Conservation (phyloP, 2,888 invertebrate genomes). For the Orchestes rusci region DNA sequence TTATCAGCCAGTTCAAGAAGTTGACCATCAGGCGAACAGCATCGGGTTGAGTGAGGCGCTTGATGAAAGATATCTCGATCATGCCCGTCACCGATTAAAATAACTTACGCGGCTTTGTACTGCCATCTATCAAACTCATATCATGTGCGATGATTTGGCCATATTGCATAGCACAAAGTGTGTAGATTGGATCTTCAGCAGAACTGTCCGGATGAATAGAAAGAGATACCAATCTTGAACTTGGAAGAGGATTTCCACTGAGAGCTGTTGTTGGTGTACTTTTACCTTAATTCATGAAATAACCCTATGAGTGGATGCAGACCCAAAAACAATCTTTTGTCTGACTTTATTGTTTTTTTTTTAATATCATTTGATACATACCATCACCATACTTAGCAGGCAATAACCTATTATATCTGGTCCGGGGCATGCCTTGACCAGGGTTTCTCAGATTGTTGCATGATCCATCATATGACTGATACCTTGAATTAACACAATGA, state of each 20-base stretch:
- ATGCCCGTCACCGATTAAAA: no score
- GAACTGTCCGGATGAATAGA: slow-evolving; percentile 63
- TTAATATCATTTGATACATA: not conserved
- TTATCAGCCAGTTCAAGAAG: slow-evolving; percentile 39
- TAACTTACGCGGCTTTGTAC: no score
- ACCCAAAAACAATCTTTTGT: no score
- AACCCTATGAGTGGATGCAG: no score
- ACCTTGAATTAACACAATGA: not conserved
- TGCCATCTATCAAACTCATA: slow-evolving; percentile 55
- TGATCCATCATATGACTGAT: slow-evolving; percentile 5
- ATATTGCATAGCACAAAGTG: slow-evolving; percentile 69
- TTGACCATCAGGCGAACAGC: slow-evolving; percentile 55
- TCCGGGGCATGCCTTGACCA: not conserved
- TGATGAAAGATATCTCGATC: no score
- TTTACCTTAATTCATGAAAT: no score
- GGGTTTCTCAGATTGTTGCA: slow-evolving; percentile 8
- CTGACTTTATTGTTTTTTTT: not conserved
- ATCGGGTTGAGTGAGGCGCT: no score
- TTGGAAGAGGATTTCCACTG: slow-evolving; percentile 61
- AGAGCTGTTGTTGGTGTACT: slow-evolving; percentile 47
- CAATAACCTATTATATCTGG: slow-evolving; percentile 3
- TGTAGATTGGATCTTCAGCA: slow-evolving; percentile 63
- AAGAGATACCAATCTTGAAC: slow-evolving; percentile 60
- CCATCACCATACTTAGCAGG: slow-evolving; percentile 9
- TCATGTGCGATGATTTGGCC: slow-evolving; percentile 75